Evolutionary conservation across 1,140 invertebrate genomes (phyloP).

Genomic region (Eufriesea mexicana): DNA sequence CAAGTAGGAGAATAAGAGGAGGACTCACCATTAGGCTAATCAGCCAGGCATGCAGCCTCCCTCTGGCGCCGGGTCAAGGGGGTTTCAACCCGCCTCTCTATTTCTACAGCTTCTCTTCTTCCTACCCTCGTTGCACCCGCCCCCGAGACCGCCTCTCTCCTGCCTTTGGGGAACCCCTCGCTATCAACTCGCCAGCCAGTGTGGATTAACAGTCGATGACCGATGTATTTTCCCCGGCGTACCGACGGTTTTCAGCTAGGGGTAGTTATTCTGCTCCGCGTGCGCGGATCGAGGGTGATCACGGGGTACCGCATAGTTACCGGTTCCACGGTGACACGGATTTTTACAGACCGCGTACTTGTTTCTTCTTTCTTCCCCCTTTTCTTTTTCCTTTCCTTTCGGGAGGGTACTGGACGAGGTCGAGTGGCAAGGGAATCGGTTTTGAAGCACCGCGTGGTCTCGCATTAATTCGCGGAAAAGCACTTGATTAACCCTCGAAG

Average conservation of each 20-base stretch:
- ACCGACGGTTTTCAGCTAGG: not conserved
- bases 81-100: slow-evolving; percentile 72
- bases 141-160: slow-evolving; percentile 27
- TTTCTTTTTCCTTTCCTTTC: not conserved
- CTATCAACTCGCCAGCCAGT: slow-evolving; percentile 23
- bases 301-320: not conserved
- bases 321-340: not conserved
- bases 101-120: slow-evolving; percentile 65
- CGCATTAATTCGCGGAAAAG: slow-evolving; percentile 7
- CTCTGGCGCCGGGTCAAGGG: slow-evolving; percentile 74
- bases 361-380: not conserved
- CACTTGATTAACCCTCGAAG: not conserved
- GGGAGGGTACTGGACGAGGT: not conserved
- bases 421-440: not conserved
- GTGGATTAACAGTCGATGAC: slow-evolving; percentile 37
- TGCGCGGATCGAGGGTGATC: not conserved
- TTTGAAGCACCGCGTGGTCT: not conserved
- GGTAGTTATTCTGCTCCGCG: no score
- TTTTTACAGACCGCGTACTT: not conserved
- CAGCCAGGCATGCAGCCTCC: slow-evolving; percentile 75
- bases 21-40: slow-evolving; percentile 81
- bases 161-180: slow-evolving; percentile 15
- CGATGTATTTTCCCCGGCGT: not conserved
- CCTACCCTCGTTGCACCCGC: slow-evolving; percentile 33
- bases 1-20: slow-evolving; percentile 78